phyloP scores from a whole-genome alignment of 2,797 vertebrate species.

The Neomorphus geoffroyi region DNA sequence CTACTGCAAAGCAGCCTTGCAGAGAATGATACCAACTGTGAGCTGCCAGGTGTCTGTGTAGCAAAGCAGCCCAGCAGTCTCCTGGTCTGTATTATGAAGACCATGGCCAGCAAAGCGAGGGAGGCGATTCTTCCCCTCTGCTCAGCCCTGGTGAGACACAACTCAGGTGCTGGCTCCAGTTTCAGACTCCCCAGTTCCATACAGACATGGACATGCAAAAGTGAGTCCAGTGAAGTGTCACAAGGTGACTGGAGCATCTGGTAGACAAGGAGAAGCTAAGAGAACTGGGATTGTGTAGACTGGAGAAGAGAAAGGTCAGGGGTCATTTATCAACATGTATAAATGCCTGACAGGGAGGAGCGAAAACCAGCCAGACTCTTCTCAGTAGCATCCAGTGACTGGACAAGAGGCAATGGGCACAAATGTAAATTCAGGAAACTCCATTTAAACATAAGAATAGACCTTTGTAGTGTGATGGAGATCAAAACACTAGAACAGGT shows the following conservation, averaged over 20 bases:
- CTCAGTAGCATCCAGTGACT: not conserved
- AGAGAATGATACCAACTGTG: accelerated
- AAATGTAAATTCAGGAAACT: not conserved
- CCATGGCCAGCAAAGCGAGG: not conserved
- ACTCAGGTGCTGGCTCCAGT: not conserved
- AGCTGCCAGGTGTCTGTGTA: not conserved
- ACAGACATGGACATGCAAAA: not conserved
- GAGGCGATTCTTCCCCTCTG: not conserved
- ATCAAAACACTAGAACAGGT: not conserved
- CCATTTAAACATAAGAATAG: not conserved
- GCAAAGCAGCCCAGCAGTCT: not conserved
- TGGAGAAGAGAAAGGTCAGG: not conserved
- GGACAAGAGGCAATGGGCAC: not conserved
- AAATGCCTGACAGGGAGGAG: not conserved
- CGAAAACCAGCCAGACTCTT: not conserved
- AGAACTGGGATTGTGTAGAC: not conserved
- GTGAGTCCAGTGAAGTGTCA: not conserved
- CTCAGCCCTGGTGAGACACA: not conserved
- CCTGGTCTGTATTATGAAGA: not conserved
- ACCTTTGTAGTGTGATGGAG: not conserved
- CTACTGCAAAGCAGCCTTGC: not conserved
- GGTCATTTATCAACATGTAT: not conserved
- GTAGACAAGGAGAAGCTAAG: not conserved
- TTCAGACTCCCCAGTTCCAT: not conserved
- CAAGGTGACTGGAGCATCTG: not conserved